These are phyloP conservation scores for Alouatta palliata DNA, from an alignment of 2,113 vertebrate genomes.

Conservation along the genomic window DNA sequence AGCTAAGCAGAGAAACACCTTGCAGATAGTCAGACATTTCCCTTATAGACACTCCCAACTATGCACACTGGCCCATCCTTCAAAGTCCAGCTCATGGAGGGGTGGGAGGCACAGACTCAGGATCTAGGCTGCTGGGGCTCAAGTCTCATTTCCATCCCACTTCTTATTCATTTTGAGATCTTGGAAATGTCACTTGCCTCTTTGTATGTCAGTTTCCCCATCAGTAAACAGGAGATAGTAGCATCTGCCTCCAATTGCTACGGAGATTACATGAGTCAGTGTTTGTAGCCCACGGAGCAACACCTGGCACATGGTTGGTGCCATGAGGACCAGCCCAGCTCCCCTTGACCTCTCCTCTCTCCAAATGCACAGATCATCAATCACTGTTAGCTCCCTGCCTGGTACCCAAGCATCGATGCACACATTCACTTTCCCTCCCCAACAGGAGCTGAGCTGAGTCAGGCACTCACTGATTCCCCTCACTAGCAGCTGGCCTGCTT, in stretches of 20 bases:
- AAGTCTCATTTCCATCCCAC: rapidly evolving
- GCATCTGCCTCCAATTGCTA: not conserved
- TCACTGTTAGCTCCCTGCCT: too few species aligned
- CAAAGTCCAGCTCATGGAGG: not conserved
- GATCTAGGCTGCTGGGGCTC: not conserved
- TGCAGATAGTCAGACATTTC: not conserved
- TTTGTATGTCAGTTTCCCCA: not conserved
- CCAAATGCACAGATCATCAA: not conserved
- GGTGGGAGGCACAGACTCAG: not conserved
- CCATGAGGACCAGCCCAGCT: too few species aligned
- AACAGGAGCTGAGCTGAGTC: too few species aligned
- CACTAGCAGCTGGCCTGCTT: not conserved
- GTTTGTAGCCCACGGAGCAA: rapidly evolving
- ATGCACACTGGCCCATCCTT: not conserved
- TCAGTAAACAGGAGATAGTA: not conserved
- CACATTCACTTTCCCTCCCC: rapidly evolving
- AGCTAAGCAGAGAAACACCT: not conserved
- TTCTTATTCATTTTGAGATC: not conserved
- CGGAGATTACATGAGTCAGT: rapidly evolving
- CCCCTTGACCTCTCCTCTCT: not conserved
- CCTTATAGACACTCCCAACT: not conserved
- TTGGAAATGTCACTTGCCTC: not conserved
- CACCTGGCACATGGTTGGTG: rapidly evolving
- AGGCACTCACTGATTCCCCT: too few species aligned
- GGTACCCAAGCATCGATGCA: too few species aligned